These are phyloP conservation scores for Clarias macrocephalus DNA, from an alignment of 2,113 vertebrate species.

Conservation along the genomic window DNA sequence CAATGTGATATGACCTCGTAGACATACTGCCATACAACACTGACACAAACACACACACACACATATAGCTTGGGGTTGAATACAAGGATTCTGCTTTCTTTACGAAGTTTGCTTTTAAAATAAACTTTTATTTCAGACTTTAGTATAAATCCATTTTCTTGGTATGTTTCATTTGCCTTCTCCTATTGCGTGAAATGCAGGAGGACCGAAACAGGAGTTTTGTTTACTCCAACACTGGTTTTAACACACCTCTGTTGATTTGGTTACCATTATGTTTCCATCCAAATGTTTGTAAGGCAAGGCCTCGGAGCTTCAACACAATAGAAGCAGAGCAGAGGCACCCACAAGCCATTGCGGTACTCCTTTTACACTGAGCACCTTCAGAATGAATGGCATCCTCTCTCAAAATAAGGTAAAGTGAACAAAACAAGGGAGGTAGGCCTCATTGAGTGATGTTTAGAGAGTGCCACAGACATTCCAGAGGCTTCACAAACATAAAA, in stretches of 20 bases:
- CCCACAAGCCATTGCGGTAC: neutral
- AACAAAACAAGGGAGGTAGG: neutral
- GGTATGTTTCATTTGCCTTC: neutral
- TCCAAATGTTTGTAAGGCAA: neutral
- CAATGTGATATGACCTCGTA: constrained; percentile 31
- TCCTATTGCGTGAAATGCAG: neutral
- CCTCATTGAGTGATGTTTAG: neutral
- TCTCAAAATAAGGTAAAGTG: neutral
- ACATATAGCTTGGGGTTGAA: constrained; percentile 10
- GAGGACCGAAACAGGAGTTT: neutral
- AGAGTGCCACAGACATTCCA: neutral
- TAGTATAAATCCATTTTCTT: constrained; percentile 16
- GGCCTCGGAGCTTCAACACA: neutral
- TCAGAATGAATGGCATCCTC: neutral
- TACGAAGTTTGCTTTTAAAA: constrained; percentile 14
- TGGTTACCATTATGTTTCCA: neutral
- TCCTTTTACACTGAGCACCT: neutral
- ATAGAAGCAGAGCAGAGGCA: neutral
- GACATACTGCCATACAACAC: neutral
- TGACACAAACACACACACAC: constrained; percentile 20
- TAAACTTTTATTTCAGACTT: constrained; percentile 21
- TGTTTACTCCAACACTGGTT: neutral
- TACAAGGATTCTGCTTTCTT: neutral
- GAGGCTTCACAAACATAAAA: neutral
- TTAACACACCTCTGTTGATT: neutral